phyloP scores from a whole-genome alignment of 2,797 vertebrate genomes.

The Mergus octosetaceus region DNA sequence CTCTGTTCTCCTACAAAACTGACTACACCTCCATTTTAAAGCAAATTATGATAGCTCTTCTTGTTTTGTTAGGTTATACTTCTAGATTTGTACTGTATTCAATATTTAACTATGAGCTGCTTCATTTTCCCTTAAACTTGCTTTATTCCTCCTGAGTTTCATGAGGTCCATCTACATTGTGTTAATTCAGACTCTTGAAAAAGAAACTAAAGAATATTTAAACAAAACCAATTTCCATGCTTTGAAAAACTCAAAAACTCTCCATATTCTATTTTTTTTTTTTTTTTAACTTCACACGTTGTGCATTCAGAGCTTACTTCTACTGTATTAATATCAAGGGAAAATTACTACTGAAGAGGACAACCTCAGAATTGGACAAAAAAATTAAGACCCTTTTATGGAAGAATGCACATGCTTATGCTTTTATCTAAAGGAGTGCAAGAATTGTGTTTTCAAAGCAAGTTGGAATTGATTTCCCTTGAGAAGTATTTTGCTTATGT shows the following conservation, averaged over 20 bases:
- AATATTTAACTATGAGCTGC: not conserved
- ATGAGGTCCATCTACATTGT: not conserved
- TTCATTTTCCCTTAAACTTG: not conserved
- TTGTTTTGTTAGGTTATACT: not conserved
- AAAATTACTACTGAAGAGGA: not conserved
- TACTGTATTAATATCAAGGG: not conserved
- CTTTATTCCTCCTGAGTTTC: not conserved
- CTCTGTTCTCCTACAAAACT: not conserved
- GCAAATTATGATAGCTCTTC: not conserved
- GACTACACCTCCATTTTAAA: not conserved
- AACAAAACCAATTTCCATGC: not conserved
- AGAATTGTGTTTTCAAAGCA: not conserved
- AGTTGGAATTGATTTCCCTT: not conserved
- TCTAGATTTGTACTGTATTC: not conserved
- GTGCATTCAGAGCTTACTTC: not conserved
- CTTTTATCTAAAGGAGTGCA: not conserved
- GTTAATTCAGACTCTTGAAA: not conserved
- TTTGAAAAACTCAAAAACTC: not conserved
- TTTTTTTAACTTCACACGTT: not conserved
- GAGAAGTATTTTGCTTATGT: not conserved
- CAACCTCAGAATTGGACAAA: not conserved
- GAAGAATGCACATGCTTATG: not conserved
- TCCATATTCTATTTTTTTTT: not conserved
- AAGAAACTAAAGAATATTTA: not conserved
- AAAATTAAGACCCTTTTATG: not conserved